A percentile compares a stretch with the other conserved stretches of the same genome.
Evolutionary conservation across 2,888 invertebrate species (phyloP).

Genomic region (Drosophila bunnanda): DNA sequence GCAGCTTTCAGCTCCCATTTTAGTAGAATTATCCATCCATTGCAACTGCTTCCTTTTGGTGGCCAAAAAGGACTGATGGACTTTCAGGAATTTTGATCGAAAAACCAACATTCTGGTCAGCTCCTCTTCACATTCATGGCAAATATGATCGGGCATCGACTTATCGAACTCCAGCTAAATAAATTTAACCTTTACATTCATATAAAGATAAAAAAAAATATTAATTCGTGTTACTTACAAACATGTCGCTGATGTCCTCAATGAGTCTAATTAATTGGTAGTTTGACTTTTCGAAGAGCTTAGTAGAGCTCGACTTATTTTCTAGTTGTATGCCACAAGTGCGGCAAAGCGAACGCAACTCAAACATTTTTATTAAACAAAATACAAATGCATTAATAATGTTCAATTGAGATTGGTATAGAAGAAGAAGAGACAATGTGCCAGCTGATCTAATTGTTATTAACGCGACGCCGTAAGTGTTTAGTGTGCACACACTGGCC

Average conservation of each 20-base stretch:
- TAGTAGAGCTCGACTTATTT: conserved; percentile 15
- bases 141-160: conserved; percentile 51
- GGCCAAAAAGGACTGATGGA: conserved; percentile 45
- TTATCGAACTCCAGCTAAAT: conserved; percentile 51
- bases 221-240: conserved; percentile 32
- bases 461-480: neutral
- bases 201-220: too few species aligned
- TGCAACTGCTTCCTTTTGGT: conserved; percentile 14
- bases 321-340: conserved; percentile 57
- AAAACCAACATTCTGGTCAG: conserved; percentile 47
- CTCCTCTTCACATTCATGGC: conserved; percentile 45
- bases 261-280: conserved; percentile 50
- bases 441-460: conserved; percentile 5
- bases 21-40: neutral
- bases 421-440: conserved; percentile 2
- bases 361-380: conserved; percentile 38
- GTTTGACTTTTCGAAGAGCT: conserved; percentile 48
- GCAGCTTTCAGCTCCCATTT: neutral
- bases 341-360: conserved; percentile 49
- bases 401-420: neutral
- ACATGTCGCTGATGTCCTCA: conserved; percentile 63
- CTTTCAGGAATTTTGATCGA: conserved; percentile 54
- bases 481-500: neutral
- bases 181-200: neutral
- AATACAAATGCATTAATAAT: neutral